Evolutionary conservation across 2,113 vertebrate species (phyloP).

Genomic region (Ageneiosus marmoratus): DNA sequence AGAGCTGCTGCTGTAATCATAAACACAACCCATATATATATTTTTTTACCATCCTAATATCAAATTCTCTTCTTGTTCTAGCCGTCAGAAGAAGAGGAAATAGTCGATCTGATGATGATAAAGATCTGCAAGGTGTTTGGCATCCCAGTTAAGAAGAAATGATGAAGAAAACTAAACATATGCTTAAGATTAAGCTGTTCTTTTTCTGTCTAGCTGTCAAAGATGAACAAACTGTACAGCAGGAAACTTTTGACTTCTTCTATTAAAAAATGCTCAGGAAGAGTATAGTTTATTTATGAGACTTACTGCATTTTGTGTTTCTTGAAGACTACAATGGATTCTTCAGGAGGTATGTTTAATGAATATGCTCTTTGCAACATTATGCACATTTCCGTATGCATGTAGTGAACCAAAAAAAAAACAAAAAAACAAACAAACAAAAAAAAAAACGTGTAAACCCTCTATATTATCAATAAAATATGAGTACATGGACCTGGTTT

Average conservation of each 20-base stretch:
- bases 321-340: neutral
- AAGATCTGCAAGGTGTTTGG: conserved; percentile 87
- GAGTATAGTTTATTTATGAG: conserved; percentile 4
- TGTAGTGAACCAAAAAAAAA: conserved; percentile 16
- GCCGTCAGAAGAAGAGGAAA: conserved; percentile 92
- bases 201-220: neutral
- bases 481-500: conserved; percentile 1
- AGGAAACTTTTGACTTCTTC: conserved; percentile 3
- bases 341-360: neutral
- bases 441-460: neutral
- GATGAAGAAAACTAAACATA: conserved; percentile 41
- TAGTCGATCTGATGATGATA: conserved; percentile 86
- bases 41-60: neutral
- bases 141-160: conserved; percentile 75
- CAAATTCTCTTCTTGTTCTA: conserved; percentile 59
- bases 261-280: neutral
- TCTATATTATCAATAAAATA: conserved; percentile 19
- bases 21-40: no score
- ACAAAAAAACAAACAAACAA: no score
- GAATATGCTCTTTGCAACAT: conserved; percentile 12
- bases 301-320: neutral
- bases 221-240: neutral
- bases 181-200: neutral
- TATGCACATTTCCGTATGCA: conserved; percentile 9
- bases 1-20: neutral